Conservation (phyloP, 2,797 vertebrate species). For the Coranthus polyacanthus region DNA sequence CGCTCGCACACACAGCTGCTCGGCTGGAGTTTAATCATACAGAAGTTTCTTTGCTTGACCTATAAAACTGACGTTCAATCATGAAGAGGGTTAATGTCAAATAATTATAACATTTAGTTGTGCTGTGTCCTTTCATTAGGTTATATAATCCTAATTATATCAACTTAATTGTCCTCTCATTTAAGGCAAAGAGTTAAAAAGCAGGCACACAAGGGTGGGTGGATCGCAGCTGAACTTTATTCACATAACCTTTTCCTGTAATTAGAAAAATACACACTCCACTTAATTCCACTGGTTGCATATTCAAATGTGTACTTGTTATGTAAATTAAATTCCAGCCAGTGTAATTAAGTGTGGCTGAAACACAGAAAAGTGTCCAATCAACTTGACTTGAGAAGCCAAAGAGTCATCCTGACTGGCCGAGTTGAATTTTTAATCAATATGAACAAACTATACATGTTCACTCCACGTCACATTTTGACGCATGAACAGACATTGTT, state of each 20-base stretch:
- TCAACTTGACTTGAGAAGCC: neutral
- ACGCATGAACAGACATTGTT: too few species aligned
- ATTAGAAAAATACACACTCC: conserved; percentile 10
- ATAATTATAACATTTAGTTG: conserved; percentile 19
- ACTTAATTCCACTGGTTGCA: neutral
- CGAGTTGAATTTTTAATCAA: too few species aligned
- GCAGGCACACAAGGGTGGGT: neutral
- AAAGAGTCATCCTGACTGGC: too few species aligned
- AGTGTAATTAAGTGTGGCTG: neutral
- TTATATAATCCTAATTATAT: conserved; percentile 4
- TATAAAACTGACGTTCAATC: conserved; percentile 33
- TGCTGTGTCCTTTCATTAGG: conserved; percentile 26
- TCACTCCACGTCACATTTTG: too few species aligned
- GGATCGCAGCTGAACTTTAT: conserved; percentile 2
- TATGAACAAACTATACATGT: too few species aligned
- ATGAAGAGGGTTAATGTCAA: conserved; percentile 46
- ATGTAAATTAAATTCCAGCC: neutral
- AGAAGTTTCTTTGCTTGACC: conserved; percentile 52
- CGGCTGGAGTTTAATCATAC: conserved; percentile 51
- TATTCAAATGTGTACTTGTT: neutral
- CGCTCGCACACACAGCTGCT: conserved; percentile 57
- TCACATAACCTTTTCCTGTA: neutral
- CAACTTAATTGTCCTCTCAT: conserved; percentile 9
- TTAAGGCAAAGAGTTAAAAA: conserved; percentile 25
- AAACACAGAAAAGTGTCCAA: neutral